Conservation (phyloP, 2,113 vertebrate genomes). For the Pholis gunnellus region DNA sequence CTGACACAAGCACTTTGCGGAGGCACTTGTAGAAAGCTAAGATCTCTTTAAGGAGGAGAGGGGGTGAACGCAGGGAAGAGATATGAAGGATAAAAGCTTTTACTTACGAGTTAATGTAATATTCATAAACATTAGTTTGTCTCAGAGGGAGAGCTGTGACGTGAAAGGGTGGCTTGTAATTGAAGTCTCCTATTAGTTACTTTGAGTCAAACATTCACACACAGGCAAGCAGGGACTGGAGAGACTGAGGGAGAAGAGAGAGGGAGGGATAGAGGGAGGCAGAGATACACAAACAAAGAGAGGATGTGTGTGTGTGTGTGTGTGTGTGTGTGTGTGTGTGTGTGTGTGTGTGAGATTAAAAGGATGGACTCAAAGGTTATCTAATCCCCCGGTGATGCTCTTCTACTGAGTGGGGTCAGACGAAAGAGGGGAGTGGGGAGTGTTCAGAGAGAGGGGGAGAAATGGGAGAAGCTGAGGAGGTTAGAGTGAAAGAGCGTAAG, state of each 20-base stretch:
- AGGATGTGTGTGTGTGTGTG: not conserved
- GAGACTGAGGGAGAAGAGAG: slow-evolving; percentile 29
- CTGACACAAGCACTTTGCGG: slow-evolving; percentile 12
- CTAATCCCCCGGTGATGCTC: slow-evolving; percentile 50
- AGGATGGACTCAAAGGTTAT: slow-evolving; percentile 64
- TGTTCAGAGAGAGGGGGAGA: slow-evolving; percentile 9
- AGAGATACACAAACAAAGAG: slow-evolving; percentile 19
- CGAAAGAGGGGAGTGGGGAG: slow-evolving; percentile 31
- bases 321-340: not conserved
- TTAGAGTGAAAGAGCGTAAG: slow-evolving; percentile 10
- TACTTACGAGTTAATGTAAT: slow-evolving; percentile 12
- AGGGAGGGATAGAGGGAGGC: slow-evolving; percentile 11
- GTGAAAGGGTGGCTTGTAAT: slow-evolving; percentile 26
- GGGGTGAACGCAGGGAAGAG: not conserved
- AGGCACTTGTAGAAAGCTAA: not conserved
- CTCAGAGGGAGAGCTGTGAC: slow-evolving; percentile 2
- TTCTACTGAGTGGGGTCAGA: slow-evolving; percentile 58
- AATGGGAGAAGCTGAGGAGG: slow-evolving; percentile 22
- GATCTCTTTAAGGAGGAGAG: not conserved
- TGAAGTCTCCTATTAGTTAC: slow-evolving; percentile 28
- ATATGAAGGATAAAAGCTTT: slow-evolving; percentile 11
- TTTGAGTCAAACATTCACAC: slow-evolving; percentile 21
- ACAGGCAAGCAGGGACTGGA: not conserved
- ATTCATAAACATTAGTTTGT: slow-evolving; percentile 34
- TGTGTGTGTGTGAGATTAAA: slow-evolving; percentile 53